phyloP scores from a whole-genome alignment of 2,113 vertebrate species.

The Aegotheles bennettii region DNA sequence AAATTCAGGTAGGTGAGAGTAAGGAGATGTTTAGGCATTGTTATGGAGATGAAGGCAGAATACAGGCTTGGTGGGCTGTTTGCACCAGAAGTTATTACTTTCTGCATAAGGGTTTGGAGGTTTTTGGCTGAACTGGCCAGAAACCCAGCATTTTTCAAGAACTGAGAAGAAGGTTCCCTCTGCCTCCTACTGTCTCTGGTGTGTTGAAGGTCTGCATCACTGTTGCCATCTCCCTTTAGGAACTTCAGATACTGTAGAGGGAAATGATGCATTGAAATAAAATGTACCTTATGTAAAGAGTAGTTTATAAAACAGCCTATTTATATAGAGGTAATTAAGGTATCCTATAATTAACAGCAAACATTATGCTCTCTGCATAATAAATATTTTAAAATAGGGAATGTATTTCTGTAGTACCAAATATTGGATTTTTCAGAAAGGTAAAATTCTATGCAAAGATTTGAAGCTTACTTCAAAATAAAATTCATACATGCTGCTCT shows the following conservation, averaged over 20 bases:
- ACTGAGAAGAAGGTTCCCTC: background rate
- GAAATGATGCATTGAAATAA: background rate
- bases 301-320: background rate
- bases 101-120: background rate
- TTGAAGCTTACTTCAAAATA: background rate
- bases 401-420: background rate
- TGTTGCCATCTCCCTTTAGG: background rate
- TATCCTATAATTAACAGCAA: background rate
- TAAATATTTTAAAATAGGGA: background rate
- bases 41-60: background rate
- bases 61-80: background rate
- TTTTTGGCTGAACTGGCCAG: background rate
- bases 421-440: background rate
- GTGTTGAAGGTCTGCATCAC: background rate
- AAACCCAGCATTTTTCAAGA: background rate
- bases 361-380: background rate
- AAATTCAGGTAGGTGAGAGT: background rate
- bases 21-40: background rate
- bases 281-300: background rate
- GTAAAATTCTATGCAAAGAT: background rate
- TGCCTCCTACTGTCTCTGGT: background rate
- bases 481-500: background rate
- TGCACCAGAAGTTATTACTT: background rate
- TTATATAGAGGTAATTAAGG: background rate
- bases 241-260: background rate